A percentile compares a stretch with the other conserved stretches of the same genome.
Evolutionary conservation across 2,797 vertebrate species (phyloP).

Genomic region (Steatocranus sp.): DNA sequence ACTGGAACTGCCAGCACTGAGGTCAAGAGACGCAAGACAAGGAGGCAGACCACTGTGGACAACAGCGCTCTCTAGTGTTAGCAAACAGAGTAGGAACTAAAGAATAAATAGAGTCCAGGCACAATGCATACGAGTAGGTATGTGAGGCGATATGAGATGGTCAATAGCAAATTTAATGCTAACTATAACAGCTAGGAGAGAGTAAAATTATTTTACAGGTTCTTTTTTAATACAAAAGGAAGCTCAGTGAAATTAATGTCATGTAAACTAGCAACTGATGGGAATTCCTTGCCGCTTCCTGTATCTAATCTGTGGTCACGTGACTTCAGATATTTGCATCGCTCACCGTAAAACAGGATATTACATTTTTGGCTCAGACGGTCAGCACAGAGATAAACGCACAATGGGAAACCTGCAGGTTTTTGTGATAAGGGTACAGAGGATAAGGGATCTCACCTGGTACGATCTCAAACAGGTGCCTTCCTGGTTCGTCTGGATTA

Average conservation of each 20-base stretch:
- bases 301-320: not conserved
- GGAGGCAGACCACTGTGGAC: not conserved
- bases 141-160: not conserved
- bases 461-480: slow-evolving; percentile 89
- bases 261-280: not conserved
- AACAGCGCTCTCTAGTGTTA: slow-evolving; percentile 49
- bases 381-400: not conserved
- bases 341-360: not conserved
- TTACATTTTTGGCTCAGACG: not conserved
- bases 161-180: not conserved
- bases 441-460: slow-evolving; percentile 76
- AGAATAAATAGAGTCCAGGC: not conserved
- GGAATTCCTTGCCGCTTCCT: not conserved
- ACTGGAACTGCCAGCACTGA: not conserved
- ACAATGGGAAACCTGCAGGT: not conserved
- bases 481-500: slow-evolving; percentile 87
- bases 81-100: not conserved
- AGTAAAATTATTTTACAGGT: not conserved
- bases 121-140: not conserved
- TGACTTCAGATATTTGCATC: not conserved
- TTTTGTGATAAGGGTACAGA: not conserved
- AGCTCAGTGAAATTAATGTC: not conserved
- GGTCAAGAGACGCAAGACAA: not conserved
- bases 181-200: not conserved
- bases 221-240: not conserved